Conservation (phyloP, 1,140 invertebrate genomes). For the Megathymus violae region DNA sequence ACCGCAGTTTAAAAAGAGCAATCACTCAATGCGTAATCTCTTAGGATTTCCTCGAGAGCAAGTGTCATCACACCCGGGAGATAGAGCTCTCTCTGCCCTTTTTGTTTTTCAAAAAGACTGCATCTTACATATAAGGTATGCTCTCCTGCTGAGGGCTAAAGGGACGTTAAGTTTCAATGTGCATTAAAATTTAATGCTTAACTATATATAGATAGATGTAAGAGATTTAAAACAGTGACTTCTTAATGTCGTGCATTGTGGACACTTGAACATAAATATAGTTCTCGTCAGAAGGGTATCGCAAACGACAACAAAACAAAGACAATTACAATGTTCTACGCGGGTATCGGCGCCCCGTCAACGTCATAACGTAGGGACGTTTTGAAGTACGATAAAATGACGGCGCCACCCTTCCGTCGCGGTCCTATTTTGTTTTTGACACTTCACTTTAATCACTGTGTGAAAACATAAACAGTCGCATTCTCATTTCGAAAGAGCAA, state of each 20-base stretch:
- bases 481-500: constrained; percentile 80
- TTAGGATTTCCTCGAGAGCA: constrained; percentile 66
- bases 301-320: constrained; percentile 54
- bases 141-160: constrained; percentile 42
- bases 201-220: neutral
- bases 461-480: constrained; percentile 78
- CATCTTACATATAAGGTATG: constrained; percentile 64
- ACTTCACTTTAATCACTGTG: constrained; percentile 81
- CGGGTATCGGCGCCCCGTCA: constrained; percentile 67
- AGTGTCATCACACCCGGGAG: constrained; percentile 49
- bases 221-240: neutral
- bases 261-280: constrained; percentile 17
- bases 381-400: constrained; percentile 50
- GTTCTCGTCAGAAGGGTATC: constrained; percentile 21
- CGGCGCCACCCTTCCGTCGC: constrained; percentile 48
- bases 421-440: constrained; percentile 79
- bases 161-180: constrained; percentile 46
- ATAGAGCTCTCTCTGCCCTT: constrained; percentile 54
- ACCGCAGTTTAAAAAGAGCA: constrained; percentile 74
- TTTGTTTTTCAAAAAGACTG: constrained; percentile 77
- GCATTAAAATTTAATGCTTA: constrained; percentile 48
- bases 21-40: constrained; percentile 81
- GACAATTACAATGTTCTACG: constrained; percentile 69
- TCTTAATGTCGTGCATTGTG: constrained; percentile 14
- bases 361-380: constrained; percentile 55